phyloP scores from a whole-genome alignment of 2,113 vertebrate species.

The Myanophis thanlyinensis region DNA sequence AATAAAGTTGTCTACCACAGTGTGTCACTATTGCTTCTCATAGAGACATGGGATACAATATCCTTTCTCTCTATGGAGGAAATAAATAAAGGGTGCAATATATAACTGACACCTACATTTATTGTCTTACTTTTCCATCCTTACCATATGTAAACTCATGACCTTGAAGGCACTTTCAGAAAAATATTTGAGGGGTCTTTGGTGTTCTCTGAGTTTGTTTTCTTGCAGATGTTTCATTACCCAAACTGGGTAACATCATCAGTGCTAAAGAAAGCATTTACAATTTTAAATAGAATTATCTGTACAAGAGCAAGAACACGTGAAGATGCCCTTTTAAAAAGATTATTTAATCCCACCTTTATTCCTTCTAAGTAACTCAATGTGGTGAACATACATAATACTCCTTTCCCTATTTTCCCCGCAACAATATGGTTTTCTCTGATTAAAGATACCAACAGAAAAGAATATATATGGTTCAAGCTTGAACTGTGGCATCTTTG shows the following conservation, averaged over 20 bases:
- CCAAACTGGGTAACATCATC: background rate
- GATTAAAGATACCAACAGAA: too few species aligned
- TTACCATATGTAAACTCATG: background rate
- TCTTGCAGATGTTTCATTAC: background rate
- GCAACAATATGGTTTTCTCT: too few species aligned
- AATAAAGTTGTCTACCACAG: constrained; percentile 48
- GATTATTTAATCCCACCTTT: too few species aligned
- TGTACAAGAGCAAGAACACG: background rate
- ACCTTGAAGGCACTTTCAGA: background rate
- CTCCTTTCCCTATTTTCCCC: too few species aligned
- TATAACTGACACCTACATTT: background rate
- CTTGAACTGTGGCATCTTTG: background rate
- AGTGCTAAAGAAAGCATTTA: background rate
- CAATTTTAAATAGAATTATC: background rate
- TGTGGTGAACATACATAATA: too few species aligned
- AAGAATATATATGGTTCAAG: background rate
- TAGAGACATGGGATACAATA: constrained; percentile 22
- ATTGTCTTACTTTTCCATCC: background rate
- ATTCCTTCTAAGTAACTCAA: too few species aligned
- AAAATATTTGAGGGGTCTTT: background rate
- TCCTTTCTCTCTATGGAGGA: constrained; percentile 47
- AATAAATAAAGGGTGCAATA: background rate
- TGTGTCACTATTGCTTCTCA: constrained; percentile 56
- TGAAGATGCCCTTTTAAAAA: background rate
- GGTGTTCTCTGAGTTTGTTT: background rate